Base-by-base conservation (phyloP, 2,888 invertebrate genomes). In the Rotaria socialis region DNA sequence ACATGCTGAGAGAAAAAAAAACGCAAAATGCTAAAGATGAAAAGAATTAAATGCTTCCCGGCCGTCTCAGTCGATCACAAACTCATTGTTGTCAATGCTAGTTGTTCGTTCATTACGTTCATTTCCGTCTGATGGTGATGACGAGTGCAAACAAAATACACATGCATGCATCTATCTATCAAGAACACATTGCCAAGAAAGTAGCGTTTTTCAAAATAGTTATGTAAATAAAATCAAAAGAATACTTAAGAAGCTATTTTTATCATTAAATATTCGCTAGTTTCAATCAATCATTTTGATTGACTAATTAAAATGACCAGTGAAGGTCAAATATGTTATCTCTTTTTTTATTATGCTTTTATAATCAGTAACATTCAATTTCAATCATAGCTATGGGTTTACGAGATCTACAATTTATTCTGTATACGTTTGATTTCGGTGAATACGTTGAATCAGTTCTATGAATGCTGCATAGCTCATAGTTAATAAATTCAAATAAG, bases 91-190 rank as follows among this genome's bases (percentile, higher is more conserved):
- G 67, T 67, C 67, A 67, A 67, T 67, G 67, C 14, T n/a, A 35
- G 67, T 67, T 27, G 67, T 67, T 67, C 35, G 67, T 67, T 67
- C 67, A 35, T 67, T 67, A 67, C 67, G 35, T 67, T 67, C 35
- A 67, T 67, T 67, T 67, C 67, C 67, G 67, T 35, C 7, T 35
- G 19, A 52, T 52, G 16, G 35, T 19, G 35, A 67, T 35, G 67
- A 67, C 35, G 67, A 67, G 16, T 35, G 67, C 35, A 67, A 67
- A 67, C 41, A 67, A 67, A 67, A 67, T 67, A 16, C 67, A 5
- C 35, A 35, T 35, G 27, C 35, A 67, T 19, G 2, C 2, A 19
- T 67, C 16, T 35, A 67, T 67, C 35, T 67, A 35, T 67, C 35
- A 16, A 67, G 41, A 67, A 19, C 35, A 1, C 3, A 35, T 35